Conservation (phyloP, 2,888 invertebrate species). For the Rhyacophila evoluta region DNA sequence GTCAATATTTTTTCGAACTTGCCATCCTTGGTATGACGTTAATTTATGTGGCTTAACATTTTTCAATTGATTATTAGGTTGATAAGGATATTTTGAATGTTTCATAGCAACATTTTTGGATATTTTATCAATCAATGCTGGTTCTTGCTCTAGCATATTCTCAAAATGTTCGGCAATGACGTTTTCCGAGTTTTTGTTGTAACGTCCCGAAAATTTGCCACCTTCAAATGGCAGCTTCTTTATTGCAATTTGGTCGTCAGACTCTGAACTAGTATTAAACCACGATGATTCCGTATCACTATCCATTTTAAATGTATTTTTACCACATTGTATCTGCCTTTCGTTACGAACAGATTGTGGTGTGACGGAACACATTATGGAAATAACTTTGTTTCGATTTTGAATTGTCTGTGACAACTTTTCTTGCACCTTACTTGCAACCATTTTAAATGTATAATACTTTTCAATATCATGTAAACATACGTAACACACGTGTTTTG, state of each 20-base stretch:
- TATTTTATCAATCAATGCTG: not conserved
- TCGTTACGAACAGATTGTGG: not conserved
- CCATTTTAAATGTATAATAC: constrained; percentile 38
- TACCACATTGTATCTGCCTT: not conserved
- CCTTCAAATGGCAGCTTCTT: not conserved
- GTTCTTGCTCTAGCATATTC: not conserved
- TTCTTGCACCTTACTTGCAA: not conserved
- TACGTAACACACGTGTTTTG: constrained; percentile 27
- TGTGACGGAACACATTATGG: not conserved
- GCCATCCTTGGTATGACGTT: constrained; percentile 1
- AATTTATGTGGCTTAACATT: not conserved
- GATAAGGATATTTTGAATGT: not conserved
- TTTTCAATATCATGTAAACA: constrained; percentile 34
- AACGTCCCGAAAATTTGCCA: not conserved
- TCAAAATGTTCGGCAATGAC: constrained; percentile 34
- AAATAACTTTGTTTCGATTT: not conserved
- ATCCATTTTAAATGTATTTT: not conserved
- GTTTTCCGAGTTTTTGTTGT: constrained; percentile 26
- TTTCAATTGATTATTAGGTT: not conserved
- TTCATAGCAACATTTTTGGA: not conserved
- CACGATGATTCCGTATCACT: not conserved
- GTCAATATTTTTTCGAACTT: not conserved
- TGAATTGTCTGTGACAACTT: not conserved
- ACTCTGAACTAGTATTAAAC: not conserved
- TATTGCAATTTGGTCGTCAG: not conserved